Evolutionary conservation across 2,113 vertebrate species (phyloP).

Genomic region (Cynopterus brachyotis): DNA sequence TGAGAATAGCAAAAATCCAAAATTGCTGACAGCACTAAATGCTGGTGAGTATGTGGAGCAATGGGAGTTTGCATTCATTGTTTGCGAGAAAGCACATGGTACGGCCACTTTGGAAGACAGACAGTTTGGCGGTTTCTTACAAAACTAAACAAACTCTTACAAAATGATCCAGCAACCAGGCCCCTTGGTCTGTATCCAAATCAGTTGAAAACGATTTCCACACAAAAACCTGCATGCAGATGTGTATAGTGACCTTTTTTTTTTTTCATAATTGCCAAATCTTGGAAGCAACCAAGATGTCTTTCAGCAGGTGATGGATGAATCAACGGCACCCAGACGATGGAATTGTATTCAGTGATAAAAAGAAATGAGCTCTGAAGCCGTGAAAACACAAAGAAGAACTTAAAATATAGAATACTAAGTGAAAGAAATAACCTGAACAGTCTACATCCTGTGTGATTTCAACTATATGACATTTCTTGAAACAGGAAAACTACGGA

Average conservation of each 20-base stretch:
- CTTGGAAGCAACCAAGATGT: not conserved
- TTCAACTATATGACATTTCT: not conserved
- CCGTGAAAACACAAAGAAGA: not conserved
- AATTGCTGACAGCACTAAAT: not conserved
- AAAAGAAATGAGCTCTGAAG: not conserved
- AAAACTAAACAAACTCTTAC: not conserved
- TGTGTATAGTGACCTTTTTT: conserved; percentile 15
- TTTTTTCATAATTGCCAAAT: not conserved
- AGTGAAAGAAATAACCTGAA: not conserved
- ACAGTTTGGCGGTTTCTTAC: not conserved
- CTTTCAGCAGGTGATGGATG: not conserved
- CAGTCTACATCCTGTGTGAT: not conserved
- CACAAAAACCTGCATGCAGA: not conserved
- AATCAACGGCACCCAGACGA: not conserved
- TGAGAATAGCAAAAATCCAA: not conserved
- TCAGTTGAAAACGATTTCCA: not conserved
- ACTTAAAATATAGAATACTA: not conserved
- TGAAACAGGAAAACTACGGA: not conserved
- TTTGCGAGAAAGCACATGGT: not conserved
- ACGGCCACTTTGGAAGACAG: not conserved
- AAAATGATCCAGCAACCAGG: not conserved
- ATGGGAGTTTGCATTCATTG: not conserved
- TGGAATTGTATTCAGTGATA: not conserved
- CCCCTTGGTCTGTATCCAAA: not conserved
- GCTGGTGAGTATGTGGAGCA: not conserved